Conservation (phyloP, 2,797 vertebrate genomes). For the Hyperoplus immaculatus region DNA sequence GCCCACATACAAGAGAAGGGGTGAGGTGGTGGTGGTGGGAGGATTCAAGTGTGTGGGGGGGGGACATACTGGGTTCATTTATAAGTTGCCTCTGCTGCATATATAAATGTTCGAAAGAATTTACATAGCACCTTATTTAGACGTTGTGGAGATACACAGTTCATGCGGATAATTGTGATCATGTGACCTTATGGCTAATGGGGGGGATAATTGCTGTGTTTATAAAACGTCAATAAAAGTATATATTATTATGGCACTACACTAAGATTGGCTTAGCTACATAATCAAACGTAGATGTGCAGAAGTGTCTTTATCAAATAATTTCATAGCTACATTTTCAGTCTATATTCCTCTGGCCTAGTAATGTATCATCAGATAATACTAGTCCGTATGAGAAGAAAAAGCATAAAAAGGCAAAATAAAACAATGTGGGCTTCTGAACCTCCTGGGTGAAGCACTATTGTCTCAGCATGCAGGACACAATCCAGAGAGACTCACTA, state of each 20-base stretch:
- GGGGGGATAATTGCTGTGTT: slow-evolving; percentile 24
- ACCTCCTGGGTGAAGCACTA: slow-evolving; percentile 31
- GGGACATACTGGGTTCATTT: slow-evolving; percentile 17
- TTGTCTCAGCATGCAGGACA: slow-evolving; percentile 58
- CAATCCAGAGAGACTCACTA: slow-evolving; percentile 51
- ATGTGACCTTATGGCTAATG: slow-evolving; percentile 13
- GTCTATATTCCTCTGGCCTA: not conserved
- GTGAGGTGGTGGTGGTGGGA: slow-evolving; percentile 20
- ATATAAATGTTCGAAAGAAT: slow-evolving; percentile 13
- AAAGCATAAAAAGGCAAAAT: not conserved
- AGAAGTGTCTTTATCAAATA: not conserved
- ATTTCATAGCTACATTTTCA: slow-evolving; percentile 6
- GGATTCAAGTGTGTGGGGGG: slow-evolving; percentile 8
- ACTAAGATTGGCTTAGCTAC: not conserved
- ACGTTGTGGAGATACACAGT: slow-evolving; percentile 14
- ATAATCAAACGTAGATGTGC: not conserved
- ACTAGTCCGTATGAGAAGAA: not conserved
- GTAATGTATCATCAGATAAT: slow-evolving; percentile 1
- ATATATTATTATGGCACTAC: not conserved
- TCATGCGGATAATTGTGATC: slow-evolving; percentile 36
- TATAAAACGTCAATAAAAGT: slow-evolving; percentile 2
- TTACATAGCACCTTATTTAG: slow-evolving; percentile 5
- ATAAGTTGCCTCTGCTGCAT: not conserved
- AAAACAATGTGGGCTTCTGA: slow-evolving; percentile 26
- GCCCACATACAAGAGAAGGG: slow-evolving; percentile 26